Evolutionary conservation across 1,140 invertebrate genomes (phyloP).

Genomic region (Ips nitidus): DNA sequence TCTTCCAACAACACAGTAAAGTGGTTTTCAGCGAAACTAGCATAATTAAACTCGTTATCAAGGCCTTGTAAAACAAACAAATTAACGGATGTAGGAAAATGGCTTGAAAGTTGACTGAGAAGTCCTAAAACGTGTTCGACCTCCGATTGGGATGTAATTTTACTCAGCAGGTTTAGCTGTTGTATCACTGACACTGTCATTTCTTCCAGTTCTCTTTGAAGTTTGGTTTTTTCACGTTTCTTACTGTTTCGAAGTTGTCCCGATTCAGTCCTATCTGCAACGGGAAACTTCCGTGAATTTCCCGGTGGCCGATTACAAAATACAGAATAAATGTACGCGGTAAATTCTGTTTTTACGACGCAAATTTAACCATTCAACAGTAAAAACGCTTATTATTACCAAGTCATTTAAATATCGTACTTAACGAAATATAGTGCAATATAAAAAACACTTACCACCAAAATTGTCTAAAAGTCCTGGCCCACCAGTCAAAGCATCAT

Average conservation of each 20-base stretch:
- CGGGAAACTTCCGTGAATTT: slow-evolving; percentile 51
- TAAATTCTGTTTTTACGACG: too few relatives aligned
- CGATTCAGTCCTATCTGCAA: slow-evolving; percentile 46
- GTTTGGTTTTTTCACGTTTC: slow-evolving; percentile 22
- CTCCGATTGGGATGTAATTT: slow-evolving; percentile 54
- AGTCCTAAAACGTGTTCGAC: slow-evolving; percentile 46
- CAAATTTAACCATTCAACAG: too few relatives aligned
- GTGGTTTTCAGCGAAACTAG: slow-evolving; percentile 48
- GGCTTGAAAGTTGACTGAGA: slow-evolving; percentile 40
- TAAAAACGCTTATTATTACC: too few relatives aligned
- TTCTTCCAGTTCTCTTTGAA: slow-evolving; percentile 33
- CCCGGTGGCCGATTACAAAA: slow-evolving; percentile 18
- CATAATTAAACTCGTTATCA: slow-evolving; percentile 51
- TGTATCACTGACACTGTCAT: slow-evolving; percentile 29
- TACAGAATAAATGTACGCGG: too few relatives aligned
- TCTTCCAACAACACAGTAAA: slow-evolving; percentile 55
- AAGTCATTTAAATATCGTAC: too few relatives aligned
- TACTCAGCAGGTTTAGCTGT: slow-evolving; percentile 48
- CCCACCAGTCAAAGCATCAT: slow-evolving; percentile 31
- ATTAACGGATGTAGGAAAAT: slow-evolving; percentile 64
- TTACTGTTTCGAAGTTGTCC: not conserved
- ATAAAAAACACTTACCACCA: slow-evolving; percentile 34
- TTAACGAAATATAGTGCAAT: too few relatives aligned
- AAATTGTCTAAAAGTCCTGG: slow-evolving; percentile 38
- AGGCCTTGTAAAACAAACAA: slow-evolving; percentile 60